Evolutionary conservation across 2,797 vertebrate species (phyloP), one percentile per base, ranked within the genome.

Genomic region (Tarsius wallacei): DNA sequence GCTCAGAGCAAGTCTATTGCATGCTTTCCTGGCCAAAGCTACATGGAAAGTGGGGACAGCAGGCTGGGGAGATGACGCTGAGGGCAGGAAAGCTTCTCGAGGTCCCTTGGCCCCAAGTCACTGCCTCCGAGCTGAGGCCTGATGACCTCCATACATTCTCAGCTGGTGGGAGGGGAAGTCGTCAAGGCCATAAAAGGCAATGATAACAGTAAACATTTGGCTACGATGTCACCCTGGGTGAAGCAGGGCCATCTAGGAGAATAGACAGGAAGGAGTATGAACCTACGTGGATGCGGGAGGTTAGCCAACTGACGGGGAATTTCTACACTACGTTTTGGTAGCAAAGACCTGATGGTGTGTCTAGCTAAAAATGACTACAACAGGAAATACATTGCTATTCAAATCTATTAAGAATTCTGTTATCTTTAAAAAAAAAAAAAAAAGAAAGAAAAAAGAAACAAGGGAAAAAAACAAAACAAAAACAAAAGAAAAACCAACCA

Each of bases 371-470:
- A 97, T 61, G 90, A 73, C 93, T 97, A 97, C 97, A 93, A 97
- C 92, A 97, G 77, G 98, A 98, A 97, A 95, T 91, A 96, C 98
- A 96, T 83, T 94, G 97, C 98, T 95, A 90, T 93, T 98, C 97
- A 96, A 98, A 98, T 98, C 98, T 98, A 96, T 82, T 93, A 85
- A 98, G 98, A 98, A 97, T 96, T 98, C 97, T 98, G 98, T 98
- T 97, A 90, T 22, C 10, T 97, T 95, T 71, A 28, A 85, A 97
- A 96, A 94, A 82, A 85, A 63, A 24, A 33, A 59, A 28, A 8
- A 61, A 4, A 49, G 53, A 28, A 11, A 61, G 2, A 49, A 1
- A 11, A 1, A 26, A 47, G 7, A 14, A 49, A 24, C 1, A 7
- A 55, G 53, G 49, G 21, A 10, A 8, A 36, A 36, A 1, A 31